Percentiles rank a stretch among this genome's conserved stretches.
phyloP scores from a whole-genome alignment of 2,888 invertebrate species.

The Trachelus tabidus region DNA sequence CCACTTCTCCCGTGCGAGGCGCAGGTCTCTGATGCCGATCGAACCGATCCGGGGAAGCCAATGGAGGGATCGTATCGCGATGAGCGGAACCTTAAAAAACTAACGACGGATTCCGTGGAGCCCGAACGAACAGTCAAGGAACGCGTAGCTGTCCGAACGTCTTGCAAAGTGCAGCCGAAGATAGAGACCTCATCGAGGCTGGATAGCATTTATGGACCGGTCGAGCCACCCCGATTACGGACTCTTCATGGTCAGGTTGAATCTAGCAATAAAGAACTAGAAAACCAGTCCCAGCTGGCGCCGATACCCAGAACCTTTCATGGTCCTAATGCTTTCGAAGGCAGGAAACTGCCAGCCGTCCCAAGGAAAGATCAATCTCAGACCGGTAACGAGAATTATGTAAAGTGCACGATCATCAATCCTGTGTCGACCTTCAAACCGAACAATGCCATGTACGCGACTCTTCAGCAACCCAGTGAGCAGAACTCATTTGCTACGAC shows the following conservation, averaged over 20 bases:
- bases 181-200: conserved; percentile 4
- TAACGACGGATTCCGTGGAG: background rate
- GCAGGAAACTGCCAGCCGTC: conserved; percentile 43
- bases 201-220: conserved; percentile 31
- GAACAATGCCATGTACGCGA: conserved; percentile 38
- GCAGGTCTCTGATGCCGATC: background rate
- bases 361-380: conserved; percentile 31
- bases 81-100: background rate
- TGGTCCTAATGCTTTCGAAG: conserved; percentile 21
- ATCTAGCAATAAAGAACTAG: conserved; percentile 10
- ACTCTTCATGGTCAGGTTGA: background rate
- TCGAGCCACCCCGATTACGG: conserved; percentile 15
- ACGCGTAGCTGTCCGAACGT: background rate
- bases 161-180: background rate
- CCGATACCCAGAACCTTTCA: background rate
- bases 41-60: conserved; percentile 26
- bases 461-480: conserved; percentile 38
- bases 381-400: conserved; percentile 54
- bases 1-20: conserved; percentile 29
- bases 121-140: background rate
- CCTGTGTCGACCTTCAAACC: conserved; percentile 52
- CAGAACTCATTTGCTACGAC: conserved; percentile 25
- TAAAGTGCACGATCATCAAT: conserved; percentile 12
- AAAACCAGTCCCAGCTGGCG: conserved; percentile 13
- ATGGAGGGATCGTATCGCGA: background rate